These are phyloP conservation scores for Anas bahamensis DNA, from an alignment of 2,797 vertebrate genomes.

Conservation along the genomic window DNA sequence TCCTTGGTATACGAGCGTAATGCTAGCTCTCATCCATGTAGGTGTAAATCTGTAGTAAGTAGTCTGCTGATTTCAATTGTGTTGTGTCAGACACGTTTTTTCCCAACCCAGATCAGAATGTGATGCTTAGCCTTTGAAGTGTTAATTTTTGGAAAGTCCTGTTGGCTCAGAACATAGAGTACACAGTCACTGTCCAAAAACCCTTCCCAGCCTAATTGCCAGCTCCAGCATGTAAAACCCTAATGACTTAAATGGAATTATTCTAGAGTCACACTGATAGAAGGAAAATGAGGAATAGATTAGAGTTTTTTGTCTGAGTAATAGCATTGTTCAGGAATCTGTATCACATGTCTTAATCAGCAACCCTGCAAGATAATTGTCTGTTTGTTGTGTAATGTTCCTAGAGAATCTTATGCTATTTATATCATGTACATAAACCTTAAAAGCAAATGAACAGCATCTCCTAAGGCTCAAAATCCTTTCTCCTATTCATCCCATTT, in stretches of 20 bases:
- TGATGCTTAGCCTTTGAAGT: slow-evolving; percentile 13
- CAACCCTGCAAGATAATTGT: neutral
- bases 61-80: neutral
- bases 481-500: slow-evolving; percentile 52
- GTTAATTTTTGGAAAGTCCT: slow-evolving; percentile 40
- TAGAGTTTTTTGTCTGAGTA: neutral
- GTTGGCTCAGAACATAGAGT: slow-evolving; percentile 5
- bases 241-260: slow-evolving; percentile 7
- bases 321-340: slow-evolving; percentile 11
- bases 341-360: neutral
- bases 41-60: neutral
- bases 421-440: slow-evolving; percentile 28
- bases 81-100: neutral
- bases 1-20: neutral
- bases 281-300: slow-evolving; percentile 26
- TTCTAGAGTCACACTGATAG: neutral
- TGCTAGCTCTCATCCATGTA: neutral
- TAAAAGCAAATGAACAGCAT: slow-evolving; percentile 48
- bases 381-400: slow-evolving; percentile 37
- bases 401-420: slow-evolving; percentile 42
- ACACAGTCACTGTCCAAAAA: neutral
- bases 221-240: neutral
- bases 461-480: slow-evolving; percentile 47
- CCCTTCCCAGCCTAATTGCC: slow-evolving; percentile 17
- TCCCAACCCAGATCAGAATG: neutral